These are phyloP conservation scores for Grallaria varia DNA, from an alignment of 2,113 vertebrate genomes.

Conservation along the genomic window DNA sequence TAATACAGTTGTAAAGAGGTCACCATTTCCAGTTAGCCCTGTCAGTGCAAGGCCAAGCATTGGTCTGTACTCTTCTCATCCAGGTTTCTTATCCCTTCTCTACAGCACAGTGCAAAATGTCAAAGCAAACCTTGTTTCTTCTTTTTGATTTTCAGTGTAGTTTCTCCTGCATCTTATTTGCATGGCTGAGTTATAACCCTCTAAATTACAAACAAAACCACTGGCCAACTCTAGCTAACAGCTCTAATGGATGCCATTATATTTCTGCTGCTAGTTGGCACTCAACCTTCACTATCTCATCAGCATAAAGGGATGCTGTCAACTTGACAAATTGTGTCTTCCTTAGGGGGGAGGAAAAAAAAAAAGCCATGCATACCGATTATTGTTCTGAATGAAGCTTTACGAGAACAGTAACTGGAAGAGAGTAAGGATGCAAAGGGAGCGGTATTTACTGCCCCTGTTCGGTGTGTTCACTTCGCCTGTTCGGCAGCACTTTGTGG, in stretches of 20 bases:
- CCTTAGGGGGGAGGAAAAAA: rapidly evolving
- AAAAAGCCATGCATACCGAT: neutral
- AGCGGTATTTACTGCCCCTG: neutral
- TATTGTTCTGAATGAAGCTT: neutral
- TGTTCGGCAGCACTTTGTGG: neutral
- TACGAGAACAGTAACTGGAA: neutral
- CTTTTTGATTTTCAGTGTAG: neutral
- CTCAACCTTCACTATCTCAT: constrained; percentile 23
- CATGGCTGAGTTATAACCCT: constrained; percentile 28
- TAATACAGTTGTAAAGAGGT: neutral
- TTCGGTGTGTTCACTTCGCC: neutral
- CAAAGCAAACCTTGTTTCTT: neutral
- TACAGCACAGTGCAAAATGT: neutral
- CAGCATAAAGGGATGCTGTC: constrained; percentile 54
- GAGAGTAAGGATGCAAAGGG: neutral
- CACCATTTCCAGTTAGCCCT: neutral
- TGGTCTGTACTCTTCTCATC: neutral
- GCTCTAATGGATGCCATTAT: constrained; percentile 51
- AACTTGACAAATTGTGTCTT: constrained; percentile 40
- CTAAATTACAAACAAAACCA: constrained; percentile 43
- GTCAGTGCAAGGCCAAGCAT: neutral
- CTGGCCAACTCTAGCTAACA: constrained; percentile 36
- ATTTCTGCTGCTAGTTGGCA: constrained; percentile 44
- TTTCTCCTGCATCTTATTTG: constrained; percentile 28
- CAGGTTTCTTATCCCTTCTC: neutral